Evolutionary conservation across 2,888 invertebrate genomes (phyloP).

Genomic region (Autographa gamma): DNA sequence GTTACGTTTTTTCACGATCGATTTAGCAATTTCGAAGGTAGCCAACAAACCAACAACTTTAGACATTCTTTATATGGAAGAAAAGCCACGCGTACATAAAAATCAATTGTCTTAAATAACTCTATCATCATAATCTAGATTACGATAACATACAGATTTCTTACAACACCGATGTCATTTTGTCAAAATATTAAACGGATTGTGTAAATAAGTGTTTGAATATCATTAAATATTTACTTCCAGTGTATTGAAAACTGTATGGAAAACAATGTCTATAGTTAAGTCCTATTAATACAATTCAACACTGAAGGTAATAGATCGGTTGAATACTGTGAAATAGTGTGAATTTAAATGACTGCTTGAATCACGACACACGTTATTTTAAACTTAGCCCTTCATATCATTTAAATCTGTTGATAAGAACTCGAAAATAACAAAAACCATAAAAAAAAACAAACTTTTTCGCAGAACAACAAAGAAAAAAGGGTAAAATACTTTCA

Average conservation of each 20-base stretch:
- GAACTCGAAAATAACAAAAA: too few relatives aligned
- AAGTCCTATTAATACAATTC: not conserved
- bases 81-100: not conserved
- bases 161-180: slow-evolving; percentile 14
- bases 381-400: too few relatives aligned
- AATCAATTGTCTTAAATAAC: slow-evolving; percentile 10
- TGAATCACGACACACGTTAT: not conserved
- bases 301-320: not conserved
- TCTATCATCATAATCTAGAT: slow-evolving; percentile 22
- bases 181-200: slow-evolving; percentile 13
- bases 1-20: too few relatives aligned
- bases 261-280: not conserved
- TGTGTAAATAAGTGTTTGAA: slow-evolving; percentile 2
- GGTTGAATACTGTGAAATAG: not conserved
- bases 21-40: too few relatives aligned
- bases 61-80: not conserved
- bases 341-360: not conserved
- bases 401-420: too few relatives aligned
- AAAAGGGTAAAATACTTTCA: not conserved
- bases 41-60: too few relatives aligned
- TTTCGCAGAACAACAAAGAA: not conserved
- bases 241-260: not conserved
- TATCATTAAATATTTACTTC: slow-evolving; percentile 6
- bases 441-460: not conserved
- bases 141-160: slow-evolving; percentile 37